Evolutionary conservation across 2,888 invertebrate genomes (phyloP).

Genomic region (Syrista parreyssii): DNA sequence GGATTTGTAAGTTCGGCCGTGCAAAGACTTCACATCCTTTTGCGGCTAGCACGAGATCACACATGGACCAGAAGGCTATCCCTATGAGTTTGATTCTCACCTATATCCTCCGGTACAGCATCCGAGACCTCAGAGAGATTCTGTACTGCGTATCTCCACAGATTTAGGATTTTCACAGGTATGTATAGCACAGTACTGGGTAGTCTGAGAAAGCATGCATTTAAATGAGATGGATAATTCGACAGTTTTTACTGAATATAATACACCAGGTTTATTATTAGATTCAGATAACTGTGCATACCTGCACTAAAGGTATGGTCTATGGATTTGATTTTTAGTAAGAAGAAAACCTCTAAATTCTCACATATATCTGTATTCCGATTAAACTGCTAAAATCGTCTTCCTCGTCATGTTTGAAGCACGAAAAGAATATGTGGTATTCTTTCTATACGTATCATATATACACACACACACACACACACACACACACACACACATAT

Average conservation of each 20-base stretch:
- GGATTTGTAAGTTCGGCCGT: conserved; percentile 49
- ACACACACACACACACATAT: too few relatives aligned
- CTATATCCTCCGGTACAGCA: not conserved
- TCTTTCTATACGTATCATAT: not conserved
- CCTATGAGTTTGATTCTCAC: not conserved
- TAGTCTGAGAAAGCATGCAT: conserved; percentile 21
- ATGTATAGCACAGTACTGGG: not conserved
- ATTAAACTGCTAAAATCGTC: not conserved
- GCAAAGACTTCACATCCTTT: conserved; percentile 23
- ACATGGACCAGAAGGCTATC: not conserved
- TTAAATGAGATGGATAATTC: conserved; percentile 42
- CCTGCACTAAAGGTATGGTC: not conserved
- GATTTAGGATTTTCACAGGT: not conserved
- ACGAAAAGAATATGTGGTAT: not conserved
- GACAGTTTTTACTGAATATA: conserved; percentile 28
- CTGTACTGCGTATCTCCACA: not conserved
- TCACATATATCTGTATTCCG: not conserved
- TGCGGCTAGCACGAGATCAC: conserved; percentile 17
- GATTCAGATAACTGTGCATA: not conserved
- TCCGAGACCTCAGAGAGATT: not conserved
- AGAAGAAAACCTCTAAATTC: not conserved
- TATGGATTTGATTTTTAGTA: not conserved
- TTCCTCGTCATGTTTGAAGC: not conserved
- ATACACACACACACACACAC: too few relatives aligned
- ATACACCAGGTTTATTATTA: not conserved